A percentile compares a stretch with the other conserved stretches of the same genome.
phyloP scores from a whole-genome alignment of 2,113 vertebrate genomes.

The Dendropsophus ebraccatus region DNA sequence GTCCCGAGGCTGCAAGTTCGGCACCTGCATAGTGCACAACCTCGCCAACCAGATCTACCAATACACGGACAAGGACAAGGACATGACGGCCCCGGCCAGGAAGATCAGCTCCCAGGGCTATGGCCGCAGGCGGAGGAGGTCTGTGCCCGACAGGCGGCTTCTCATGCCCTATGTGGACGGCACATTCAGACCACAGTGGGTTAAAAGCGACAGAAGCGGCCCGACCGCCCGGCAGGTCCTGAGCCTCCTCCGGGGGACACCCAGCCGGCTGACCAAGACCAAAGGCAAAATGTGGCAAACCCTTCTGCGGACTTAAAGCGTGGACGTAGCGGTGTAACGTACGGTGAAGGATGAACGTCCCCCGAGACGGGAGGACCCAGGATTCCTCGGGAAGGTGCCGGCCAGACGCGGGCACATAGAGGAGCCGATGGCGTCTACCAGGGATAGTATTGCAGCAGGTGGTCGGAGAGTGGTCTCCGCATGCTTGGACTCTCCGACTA shows the following conservation, averaged over 20 bases:
- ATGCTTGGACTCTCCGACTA: neutral
- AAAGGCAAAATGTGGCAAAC: constrained; percentile 41
- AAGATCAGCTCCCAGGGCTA: constrained; percentile 90
- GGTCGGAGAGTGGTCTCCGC: neutral
- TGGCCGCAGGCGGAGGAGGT: constrained; percentile 82
- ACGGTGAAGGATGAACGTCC: constrained; percentile 40
- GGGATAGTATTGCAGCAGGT: neutral
- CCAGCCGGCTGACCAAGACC: constrained; percentile 46
- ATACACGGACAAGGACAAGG: constrained; percentile 81
- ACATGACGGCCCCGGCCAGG: constrained; percentile 73
- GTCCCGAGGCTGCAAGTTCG: constrained; percentile 81
- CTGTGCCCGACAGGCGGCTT: constrained; percentile 65
- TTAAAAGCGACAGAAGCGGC: constrained; percentile 63
- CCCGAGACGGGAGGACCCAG: constrained; percentile 9
- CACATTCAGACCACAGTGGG: constrained; percentile 70
- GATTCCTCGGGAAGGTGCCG: constrained; percentile 29
- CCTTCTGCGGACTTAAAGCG: constrained; percentile 29
- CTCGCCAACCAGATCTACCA: constrained; percentile 85
- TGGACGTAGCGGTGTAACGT: neutral
- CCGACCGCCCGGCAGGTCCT: constrained; percentile 67
- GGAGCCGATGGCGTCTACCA: neutral
- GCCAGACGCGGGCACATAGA: constrained; percentile 11
- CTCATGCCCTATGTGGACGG: constrained; percentile 65
- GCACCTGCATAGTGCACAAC: constrained; percentile 89
- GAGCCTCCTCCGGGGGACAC: no score